Evolutionary conservation across 2,113 vertebrate genomes (phyloP).

Genomic region (Atractosteus spatula): DNA sequence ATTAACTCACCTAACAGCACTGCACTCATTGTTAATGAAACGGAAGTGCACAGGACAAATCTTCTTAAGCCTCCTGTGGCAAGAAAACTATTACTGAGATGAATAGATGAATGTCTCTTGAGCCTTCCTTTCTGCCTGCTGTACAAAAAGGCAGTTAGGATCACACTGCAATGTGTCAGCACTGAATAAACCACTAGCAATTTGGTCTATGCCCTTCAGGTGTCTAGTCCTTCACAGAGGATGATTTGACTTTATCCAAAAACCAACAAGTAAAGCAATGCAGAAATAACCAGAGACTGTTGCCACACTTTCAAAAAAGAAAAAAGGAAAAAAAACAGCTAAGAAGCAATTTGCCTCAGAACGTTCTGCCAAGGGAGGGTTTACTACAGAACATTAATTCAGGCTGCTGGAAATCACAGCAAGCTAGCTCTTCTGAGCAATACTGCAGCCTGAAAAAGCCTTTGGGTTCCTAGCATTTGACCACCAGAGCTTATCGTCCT

Average conservation of each 20-base stretch:
- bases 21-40: conserved; percentile 64
- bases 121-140: conserved; percentile 61
- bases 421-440: conserved; percentile 46
- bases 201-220: conserved; percentile 52
- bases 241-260: conserved; percentile 53
- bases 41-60: conserved; percentile 64
- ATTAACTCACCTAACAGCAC: conserved; percentile 69
- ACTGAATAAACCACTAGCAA: conserved; percentile 59
- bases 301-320: conserved; percentile 38
- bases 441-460: conserved; percentile 17
- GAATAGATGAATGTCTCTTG: conserved; percentile 65
- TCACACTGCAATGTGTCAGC: conserved; percentile 64
- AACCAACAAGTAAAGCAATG: conserved; percentile 43
- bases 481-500: conserved; percentile 27
- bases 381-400: conserved; percentile 59
- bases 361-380: conserved; percentile 44
- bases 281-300: conserved; percentile 38
- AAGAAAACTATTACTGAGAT: conserved; percentile 70
- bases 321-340: conserved; percentile 26
- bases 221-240: conserved; percentile 48
- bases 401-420: conserved; percentile 49
- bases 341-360: conserved; percentile 47
- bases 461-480: conserved; percentile 31
- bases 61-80: conserved; percentile 64
- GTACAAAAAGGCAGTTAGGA: conserved; percentile 60